phyloP scores from a whole-genome alignment of 2,888 invertebrate species.

The Sinodicranocentrus sp. region DNA sequence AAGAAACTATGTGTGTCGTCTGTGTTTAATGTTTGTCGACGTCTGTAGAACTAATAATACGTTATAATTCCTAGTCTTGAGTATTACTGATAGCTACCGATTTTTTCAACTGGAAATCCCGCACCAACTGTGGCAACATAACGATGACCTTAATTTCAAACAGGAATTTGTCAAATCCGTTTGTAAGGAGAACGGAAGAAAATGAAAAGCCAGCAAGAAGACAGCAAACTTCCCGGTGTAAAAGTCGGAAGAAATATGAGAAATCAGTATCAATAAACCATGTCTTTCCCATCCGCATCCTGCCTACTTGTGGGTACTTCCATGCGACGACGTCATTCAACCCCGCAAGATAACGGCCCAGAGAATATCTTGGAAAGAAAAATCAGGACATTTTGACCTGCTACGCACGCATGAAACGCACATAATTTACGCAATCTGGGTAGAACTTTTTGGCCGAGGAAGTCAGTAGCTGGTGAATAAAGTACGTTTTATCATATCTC shows the following conservation, averaged over 20 bases:
- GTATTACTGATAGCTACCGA: not conserved
- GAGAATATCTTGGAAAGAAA: not conserved
- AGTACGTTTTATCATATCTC: slow-evolving; percentile 52
- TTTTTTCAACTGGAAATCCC: not conserved
- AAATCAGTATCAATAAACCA: slow-evolving; percentile 62
- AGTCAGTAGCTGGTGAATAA: slow-evolving; percentile 30
- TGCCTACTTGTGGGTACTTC: slow-evolving; percentile 5
- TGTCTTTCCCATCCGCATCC: slow-evolving; percentile 15
- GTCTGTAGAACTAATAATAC: no score
- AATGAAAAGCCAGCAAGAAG: slow-evolving; percentile 26
- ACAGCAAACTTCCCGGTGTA: slow-evolving; percentile 27
- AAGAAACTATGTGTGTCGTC: slow-evolving; percentile 20
- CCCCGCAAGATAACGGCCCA: not conserved
- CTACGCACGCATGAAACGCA: slow-evolving; percentile 57
- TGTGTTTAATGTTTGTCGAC: slow-evolving; percentile 39
- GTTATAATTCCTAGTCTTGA: no score
- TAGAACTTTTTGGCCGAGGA: slow-evolving; percentile 55
- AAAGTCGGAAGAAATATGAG: slow-evolving; percentile 63
- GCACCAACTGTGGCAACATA: not conserved
- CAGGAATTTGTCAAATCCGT: slow-evolving; percentile 25
- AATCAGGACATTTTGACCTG: slow-evolving; percentile 14
- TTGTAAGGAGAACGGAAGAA: slow-evolving; percentile 5
- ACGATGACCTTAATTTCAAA: slow-evolving; percentile 40
- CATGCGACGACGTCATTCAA: not conserved
- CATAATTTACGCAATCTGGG: slow-evolving; percentile 59